Percentiles rank a stretch among this genome's conserved stretches.
phyloP scores from a whole-genome alignment of 2,888 invertebrate species.

The Drosophila paranaensis region DNA sequence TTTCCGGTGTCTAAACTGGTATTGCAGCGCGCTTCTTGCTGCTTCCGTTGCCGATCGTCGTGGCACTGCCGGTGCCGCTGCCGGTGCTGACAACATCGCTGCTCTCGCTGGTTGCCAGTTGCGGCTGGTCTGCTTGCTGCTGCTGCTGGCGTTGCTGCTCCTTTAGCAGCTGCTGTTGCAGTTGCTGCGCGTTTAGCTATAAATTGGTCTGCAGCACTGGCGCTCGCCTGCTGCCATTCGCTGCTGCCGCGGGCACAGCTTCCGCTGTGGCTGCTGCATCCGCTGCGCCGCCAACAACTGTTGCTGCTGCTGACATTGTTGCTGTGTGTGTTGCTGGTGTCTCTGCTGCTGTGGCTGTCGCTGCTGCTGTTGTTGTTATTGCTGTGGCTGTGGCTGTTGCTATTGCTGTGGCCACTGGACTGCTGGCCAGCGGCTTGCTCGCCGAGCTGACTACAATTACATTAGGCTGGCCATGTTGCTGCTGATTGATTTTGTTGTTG shows the following conservation, averaged over 20 bases:
- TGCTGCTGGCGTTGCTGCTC: conserved; percentile 60
- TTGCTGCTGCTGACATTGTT: conserved; percentile 23
- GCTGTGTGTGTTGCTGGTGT: conserved; percentile 8
- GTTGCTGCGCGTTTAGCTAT: conserved; percentile 83
- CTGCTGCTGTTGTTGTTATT: conserved; percentile 11
- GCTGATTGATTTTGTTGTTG: conserved; percentile 84
- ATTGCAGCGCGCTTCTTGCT: conserved; percentile 81
- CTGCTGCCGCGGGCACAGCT: conserved; percentile 50
- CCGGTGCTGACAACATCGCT: conserved; percentile 52
- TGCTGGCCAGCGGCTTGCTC: conserved; percentile 44
- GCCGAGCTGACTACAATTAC: conserved; percentile 44
- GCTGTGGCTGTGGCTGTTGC: conserved; percentile 9
- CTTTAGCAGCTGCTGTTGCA: conserved; percentile 66
- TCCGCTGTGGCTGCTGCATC: conserved; percentile 21
- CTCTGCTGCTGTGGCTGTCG: conserved; percentile 5
- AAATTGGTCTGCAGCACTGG: conserved; percentile 79
- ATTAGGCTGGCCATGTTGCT: conserved; percentile 71
- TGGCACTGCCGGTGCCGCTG: conserved; percentile 53
- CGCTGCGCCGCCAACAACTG: conserved; percentile 13
- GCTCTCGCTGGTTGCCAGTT: conserved; percentile 28
- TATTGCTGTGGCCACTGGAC: conserved; percentile 25
- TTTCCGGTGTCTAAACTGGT: conserved; percentile 70
- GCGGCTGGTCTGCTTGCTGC: conserved; percentile 24
- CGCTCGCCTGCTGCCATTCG: conserved; percentile 45
- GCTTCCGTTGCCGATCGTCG: conserved; percentile 50